These are phyloP conservation scores for Cryptoblepharus egeriae DNA, from an alignment of 2,797 vertebrate species.

Conservation along the genomic window DNA sequence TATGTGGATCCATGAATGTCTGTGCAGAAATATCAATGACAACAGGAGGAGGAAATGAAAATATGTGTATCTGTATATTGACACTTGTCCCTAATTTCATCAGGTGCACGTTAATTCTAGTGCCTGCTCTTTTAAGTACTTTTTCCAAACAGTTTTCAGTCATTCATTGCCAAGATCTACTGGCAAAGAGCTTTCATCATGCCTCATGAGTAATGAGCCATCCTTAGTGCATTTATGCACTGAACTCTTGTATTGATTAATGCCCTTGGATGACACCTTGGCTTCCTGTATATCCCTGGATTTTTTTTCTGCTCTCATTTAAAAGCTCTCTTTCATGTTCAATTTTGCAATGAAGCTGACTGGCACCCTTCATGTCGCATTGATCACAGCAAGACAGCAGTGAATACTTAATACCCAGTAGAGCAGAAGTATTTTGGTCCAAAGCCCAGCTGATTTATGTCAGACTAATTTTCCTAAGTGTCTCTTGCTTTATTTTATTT, in stretches of 20 bases:
- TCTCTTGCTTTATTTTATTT: not conserved
- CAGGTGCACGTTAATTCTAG: not conserved
- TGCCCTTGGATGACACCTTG: not conserved
- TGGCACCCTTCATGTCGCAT: constrained; percentile 26
- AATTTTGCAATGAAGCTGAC: constrained; percentile 19
- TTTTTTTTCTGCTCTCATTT: not conserved
- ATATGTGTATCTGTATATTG: not conserved
- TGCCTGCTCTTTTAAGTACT: not conserved
- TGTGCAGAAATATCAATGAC: not conserved
- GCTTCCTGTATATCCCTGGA: constrained; percentile 2
- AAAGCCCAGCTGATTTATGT: constrained; percentile 61
- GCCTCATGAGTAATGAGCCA: constrained; percentile 36
- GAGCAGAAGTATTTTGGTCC: constrained; percentile 22
- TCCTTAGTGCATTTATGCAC: constrained; percentile 21
- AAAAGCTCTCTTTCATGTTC: not conserved
- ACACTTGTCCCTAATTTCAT: not conserved
- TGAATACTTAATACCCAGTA: constrained; percentile 1
- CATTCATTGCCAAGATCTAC: not conserved
- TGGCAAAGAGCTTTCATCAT: constrained; percentile 48
- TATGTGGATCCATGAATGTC: not conserved
- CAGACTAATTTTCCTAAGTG: constrained; percentile 40
- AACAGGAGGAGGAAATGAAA: not conserved
- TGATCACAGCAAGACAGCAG: constrained; percentile 17
- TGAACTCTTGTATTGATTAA: constrained; percentile 19
- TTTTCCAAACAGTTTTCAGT: constrained; percentile 14